Evolutionary conservation across 92 coral and sea anemone genomes (phyloP).

Genomic region (Nematostella vectensis): DNA sequence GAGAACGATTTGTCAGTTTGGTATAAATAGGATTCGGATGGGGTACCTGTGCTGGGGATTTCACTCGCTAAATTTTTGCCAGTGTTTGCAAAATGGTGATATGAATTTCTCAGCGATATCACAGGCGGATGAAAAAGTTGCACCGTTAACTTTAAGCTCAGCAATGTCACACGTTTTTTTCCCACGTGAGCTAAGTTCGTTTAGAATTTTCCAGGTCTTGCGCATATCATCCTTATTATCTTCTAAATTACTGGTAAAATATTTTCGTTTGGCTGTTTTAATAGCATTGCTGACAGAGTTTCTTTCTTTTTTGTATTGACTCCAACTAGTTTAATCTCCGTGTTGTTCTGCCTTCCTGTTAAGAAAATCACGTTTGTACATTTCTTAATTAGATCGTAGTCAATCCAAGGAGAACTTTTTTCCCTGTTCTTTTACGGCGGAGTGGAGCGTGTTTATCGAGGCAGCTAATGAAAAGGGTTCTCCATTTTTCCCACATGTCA

Average conservation of each 20-base stretch:
- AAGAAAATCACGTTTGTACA: slow-evolving; percentile 17
- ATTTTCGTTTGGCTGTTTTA: no score
- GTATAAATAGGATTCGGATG: slow-evolving; percentile 20
- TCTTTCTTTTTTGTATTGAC: no score
- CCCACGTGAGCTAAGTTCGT: slow-evolving; percentile 24
- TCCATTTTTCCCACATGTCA: slow-evolving; percentile 2
- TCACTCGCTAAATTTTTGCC: slow-evolving; percentile 20
- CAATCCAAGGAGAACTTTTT: slow-evolving; percentile 4
- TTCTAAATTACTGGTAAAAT: no score
- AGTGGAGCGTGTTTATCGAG: slow-evolving; percentile 6
- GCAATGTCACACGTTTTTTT: slow-evolving; percentile 7
- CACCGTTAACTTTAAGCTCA: slow-evolving; percentile 12
- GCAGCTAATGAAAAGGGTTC: slow-evolving; percentile 2
- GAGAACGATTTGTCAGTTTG: slow-evolving; percentile 14
- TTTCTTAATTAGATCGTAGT: slow-evolving; percentile 3
- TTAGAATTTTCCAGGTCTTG: slow-evolving; percentile 24
- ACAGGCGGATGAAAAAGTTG: slow-evolving; percentile 7
- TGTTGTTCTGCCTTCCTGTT: slow-evolving; percentile 26
- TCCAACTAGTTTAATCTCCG: slow-evolving; percentile 16
- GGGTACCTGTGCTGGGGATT: slow-evolving; percentile 11
- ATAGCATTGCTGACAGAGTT: no score
- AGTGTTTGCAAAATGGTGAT: slow-evolving; percentile 18
- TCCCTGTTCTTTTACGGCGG: neutral
- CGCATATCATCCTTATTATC: slow-evolving; percentile 19
- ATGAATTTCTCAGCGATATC: slow-evolving; percentile 21